Base-by-base conservation (phyloP, 92 coral and sea anemone species). In the Umimayanthus kanabou region DNA sequence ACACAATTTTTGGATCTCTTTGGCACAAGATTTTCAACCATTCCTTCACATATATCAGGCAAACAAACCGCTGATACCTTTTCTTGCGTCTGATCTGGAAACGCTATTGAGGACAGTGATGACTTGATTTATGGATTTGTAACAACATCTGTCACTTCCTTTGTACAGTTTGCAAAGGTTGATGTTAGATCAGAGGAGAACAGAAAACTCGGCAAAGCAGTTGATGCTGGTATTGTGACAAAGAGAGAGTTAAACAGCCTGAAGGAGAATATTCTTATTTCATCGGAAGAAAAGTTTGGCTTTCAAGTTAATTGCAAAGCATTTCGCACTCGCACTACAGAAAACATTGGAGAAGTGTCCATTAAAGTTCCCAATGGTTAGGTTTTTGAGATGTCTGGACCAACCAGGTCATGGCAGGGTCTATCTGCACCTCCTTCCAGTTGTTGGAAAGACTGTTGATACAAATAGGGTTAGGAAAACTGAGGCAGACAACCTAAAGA, bases 311-410 rank as follows among this genome's bases (percentile, higher is more conserved):
- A 33, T 33, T 33, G 37, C 37, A 33, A 33, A 33, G 37, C 37
- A 33, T 33, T 57, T 92, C 39, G 23, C 81, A n/a, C 86, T 47
- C 53, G 91, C 40, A 73, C 93, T 61, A 55, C 88, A 28, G 90
- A 73, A 86, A 94, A 94, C 81, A 47, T 94, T 92, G 89, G 97
- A 94, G 72, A 94, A 92, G 75, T 86, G 93, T 58, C 95, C 92
- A 66, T 53, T 93, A 10, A 94, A 94, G 88, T 93, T 91, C 82
- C 93, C 92, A 78, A 74, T 94, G 66, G 92, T 89, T 18, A 90
- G 92, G 80, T 85, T 73, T 79, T 88, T 90, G 71, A 90, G 94
- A 88, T 74, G 93, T 70, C 94, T 94, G 1, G 93, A 94, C 80
- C 94, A 95, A 33, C 55, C 94, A 73, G 79, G 90, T 91, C 61